Percentiles rank a stretch among this genome's conserved stretches.
Conservation (phyloP, 2,888 invertebrate species). For the Alviniconcha strummeri region DNA sequence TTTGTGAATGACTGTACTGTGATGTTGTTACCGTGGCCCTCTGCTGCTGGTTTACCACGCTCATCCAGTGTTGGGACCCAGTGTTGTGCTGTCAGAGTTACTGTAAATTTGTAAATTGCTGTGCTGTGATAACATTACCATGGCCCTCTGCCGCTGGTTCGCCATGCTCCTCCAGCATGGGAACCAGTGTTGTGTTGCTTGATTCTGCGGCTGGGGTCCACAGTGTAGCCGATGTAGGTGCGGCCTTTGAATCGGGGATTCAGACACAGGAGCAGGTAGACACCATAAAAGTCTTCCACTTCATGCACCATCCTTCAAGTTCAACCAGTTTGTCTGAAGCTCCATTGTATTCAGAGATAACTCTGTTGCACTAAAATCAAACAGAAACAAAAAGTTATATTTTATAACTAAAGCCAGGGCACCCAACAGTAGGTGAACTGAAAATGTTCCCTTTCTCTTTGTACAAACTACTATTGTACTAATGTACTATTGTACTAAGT, state of each 20-base stretch:
- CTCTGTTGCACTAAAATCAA: background rate
- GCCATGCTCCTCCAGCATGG: slow-evolving; percentile 91
- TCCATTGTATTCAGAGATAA: background rate
- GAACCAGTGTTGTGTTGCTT: slow-evolving; percentile 94
- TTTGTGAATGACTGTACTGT: too few species aligned
- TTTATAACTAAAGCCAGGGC: background rate
- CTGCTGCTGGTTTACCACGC: too few species aligned
- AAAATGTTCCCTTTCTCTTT: too few species aligned
- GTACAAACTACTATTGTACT: too few species aligned
- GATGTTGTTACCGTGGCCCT: too few species aligned
- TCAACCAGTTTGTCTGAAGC: background rate
- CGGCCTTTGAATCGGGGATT: slow-evolving; percentile 89
- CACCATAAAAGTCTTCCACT: slow-evolving; percentile 90
- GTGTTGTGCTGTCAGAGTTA: too few species aligned
- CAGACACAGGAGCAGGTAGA: slow-evolving; percentile 88
- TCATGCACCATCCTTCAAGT: slow-evolving; percentile 63
- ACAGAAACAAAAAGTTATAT: too few species aligned
- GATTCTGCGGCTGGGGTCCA: slow-evolving; percentile 92
- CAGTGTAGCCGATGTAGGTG: slow-evolving; percentile 95
- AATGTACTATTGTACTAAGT: too few species aligned
- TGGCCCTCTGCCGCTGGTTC: slow-evolving; percentile 92
- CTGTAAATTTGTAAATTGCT: too few species aligned
- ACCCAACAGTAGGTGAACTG: background rate
- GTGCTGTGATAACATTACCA: slow-evolving; percentile 80
- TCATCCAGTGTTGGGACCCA: too few species aligned